Evolutionary conservation across 2,888 invertebrate genomes (phyloP).

Genomic region (Metacarcinus magister): DNA sequence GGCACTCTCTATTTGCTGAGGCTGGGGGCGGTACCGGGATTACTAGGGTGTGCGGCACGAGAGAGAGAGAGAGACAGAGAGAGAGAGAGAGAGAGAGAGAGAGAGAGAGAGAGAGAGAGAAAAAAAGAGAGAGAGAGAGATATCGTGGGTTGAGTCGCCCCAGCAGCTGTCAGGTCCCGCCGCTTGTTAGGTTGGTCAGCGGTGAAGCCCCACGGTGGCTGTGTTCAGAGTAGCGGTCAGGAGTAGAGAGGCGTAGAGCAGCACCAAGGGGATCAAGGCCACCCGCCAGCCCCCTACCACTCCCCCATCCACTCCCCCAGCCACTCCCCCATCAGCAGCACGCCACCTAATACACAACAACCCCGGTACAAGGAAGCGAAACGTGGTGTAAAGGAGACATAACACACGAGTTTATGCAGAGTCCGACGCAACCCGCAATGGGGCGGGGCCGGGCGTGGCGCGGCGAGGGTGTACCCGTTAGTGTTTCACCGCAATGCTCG

Average conservation of each 20-base stretch:
- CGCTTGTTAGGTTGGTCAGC: neutral
- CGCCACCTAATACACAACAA: neutral
- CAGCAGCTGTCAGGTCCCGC: neutral
- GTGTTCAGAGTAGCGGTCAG: neutral
- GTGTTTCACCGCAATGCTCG: conserved; percentile 11
- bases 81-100: conserved; percentile 57
- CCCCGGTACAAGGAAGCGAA: neutral
- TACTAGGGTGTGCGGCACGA: neutral
- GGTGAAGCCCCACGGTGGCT: neutral
- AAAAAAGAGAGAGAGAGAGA: neutral
- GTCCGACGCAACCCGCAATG: neutral
- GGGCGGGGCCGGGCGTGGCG: neutral
- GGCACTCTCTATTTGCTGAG: neutral
- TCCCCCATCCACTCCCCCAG: neutral
- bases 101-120: conserved; percentile 48
- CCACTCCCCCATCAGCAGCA: no score
- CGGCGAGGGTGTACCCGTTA: neutral
- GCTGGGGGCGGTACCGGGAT: neutral
- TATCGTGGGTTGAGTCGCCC: neutral
- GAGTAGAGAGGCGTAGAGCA: neutral
- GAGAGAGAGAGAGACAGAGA: conserved; percentile 38
- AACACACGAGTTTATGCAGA: neutral
- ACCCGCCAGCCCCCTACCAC: neutral
- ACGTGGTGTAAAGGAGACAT: conserved; percentile 14
- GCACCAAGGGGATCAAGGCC: neutral